These are phyloP conservation scores for Cyclina sinensis DNA, from an alignment of 1,140 invertebrate genomes.

Conservation along the genomic window DNA sequence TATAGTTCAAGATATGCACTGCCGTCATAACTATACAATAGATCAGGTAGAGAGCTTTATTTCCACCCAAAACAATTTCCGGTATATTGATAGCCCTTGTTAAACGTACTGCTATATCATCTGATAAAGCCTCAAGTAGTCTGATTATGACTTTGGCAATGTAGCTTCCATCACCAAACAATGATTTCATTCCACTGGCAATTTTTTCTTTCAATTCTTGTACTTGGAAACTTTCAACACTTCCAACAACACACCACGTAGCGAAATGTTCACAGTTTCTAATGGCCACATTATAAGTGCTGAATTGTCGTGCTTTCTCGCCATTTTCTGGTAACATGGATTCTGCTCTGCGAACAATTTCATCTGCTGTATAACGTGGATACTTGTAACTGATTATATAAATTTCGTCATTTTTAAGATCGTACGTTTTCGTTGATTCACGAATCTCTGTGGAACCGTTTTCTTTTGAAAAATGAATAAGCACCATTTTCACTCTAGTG, in stretches of 20 bases:
- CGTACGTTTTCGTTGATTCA: conserved; percentile 1
- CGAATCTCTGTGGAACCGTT: background rate
- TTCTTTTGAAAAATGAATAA: conserved; percentile 25
- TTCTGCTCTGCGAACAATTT: conserved; percentile 48
- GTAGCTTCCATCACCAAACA: background rate
- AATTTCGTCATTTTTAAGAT: conserved; percentile 45
- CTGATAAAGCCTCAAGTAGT: conserved; percentile 9
- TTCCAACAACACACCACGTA: conserved; percentile 55
- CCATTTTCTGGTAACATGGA: background rate
- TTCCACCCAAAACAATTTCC: conserved; percentile 8
- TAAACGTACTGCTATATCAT: conserved; percentile 25
- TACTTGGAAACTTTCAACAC: conserved; percentile 28
- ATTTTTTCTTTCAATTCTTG: background rate
- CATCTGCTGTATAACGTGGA: background rate
- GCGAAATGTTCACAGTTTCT: conserved; percentile 63
- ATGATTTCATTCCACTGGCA: background rate
- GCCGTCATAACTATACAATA: conserved; percentile 46
- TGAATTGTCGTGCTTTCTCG: background rate
- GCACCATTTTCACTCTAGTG: background rate
- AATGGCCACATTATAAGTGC: conserved; percentile 8
- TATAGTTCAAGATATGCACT: background rate
- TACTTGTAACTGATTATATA: conserved; percentile 10
- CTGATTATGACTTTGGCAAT: conserved; percentile 3
- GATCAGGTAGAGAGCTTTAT: background rate
- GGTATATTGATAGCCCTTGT: background rate